These are phyloP conservation scores for Platycheirus rosarum DNA, from an alignment of 2,888 invertebrate genomes.

Conservation along the genomic window DNA sequence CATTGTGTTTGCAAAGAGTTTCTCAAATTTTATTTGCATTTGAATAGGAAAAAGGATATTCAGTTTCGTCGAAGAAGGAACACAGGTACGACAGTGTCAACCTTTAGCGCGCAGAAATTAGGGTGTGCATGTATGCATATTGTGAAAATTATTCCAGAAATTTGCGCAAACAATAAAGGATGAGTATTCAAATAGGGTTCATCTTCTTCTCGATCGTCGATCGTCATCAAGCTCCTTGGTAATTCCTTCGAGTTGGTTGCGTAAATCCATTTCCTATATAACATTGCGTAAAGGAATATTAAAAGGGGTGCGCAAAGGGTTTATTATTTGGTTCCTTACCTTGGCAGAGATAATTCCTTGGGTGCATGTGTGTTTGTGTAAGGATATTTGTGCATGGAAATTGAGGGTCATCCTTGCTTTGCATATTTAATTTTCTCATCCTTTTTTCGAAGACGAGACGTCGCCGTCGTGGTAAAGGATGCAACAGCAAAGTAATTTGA, in stretches of 20 bases:
- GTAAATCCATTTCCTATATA: constrained; percentile 50
- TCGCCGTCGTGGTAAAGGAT: constrained; percentile 24
- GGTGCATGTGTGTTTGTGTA: constrained; percentile 16
- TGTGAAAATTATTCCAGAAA: constrained; percentile 81
- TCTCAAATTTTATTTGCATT: constrained; percentile 80
- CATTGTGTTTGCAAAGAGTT: constrained; percentile 54
- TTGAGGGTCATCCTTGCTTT: constrained; percentile 73
- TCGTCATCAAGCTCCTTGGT: constrained; percentile 19
- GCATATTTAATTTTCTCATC: constrained; percentile 75
- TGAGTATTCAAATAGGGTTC: constrained; percentile 74
- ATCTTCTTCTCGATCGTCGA: constrained; percentile 41
- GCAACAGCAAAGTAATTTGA: constrained; percentile 66
- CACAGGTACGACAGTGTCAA: constrained; percentile 66
- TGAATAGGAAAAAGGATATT: constrained; percentile 82
- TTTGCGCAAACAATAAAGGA: constrained; percentile 72
- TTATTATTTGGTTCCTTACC: constrained; percentile 24
- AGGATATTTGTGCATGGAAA: constrained; percentile 49
- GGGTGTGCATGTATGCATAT: constrained; percentile 77
- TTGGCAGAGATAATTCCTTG: constrained; percentile 62
- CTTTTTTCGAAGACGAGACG: constrained; percentile 40
- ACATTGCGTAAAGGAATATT: constrained; percentile 35
- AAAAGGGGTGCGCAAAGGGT: constrained; percentile 64
- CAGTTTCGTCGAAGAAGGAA: constrained; percentile 76
- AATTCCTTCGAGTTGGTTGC: constrained; percentile 63
- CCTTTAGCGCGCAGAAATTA: constrained; percentile 78